Base-by-base conservation (phyloP, 2,797 vertebrate genomes). In the Rhynchonycteris naso region DNA sequence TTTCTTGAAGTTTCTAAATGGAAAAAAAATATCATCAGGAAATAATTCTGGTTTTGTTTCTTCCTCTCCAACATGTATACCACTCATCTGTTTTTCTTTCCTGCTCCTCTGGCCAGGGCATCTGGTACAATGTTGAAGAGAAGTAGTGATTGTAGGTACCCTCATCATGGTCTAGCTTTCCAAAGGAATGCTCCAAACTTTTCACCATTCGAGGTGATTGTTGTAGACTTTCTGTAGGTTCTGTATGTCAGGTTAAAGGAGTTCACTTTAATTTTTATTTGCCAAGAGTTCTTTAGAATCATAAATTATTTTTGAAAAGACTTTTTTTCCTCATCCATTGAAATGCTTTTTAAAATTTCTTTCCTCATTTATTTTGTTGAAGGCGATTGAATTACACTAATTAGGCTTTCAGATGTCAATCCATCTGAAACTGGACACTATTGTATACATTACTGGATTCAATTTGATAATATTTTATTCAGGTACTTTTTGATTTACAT, bases 211-310 rank as follows among this genome's bases (percentile, higher is more conserved):
- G 16, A 28, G 13, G 52, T 5, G n/a, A 90, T 75, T 59, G 43
- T 33, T 72, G 28, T 56, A 63, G 88, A 22, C 28, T 91, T 94
- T 72, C 75, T 63, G 74, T 71, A 71, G 75, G 66, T 86, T 88
- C 56, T 86, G 30, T 61, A 80, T 33, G 75, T 81, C 35, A 56
- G 35, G 43, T 63, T 87, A 35, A 93, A 54, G 78, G 90, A 81
- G 58, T 78, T 91, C 72, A 78, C 18, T 82, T 75, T 96, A 59
- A 52, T 59, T 91, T 95, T 92, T 94, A 58, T 90, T 93, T 95
- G 14, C 59, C 38, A 80, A 56, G 38, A 65, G n/a, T 76, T 75
- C 75, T 94, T 91, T 91, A 94, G 95, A 94, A 66, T 63, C 26
- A 82, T 26, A 43, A 84, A 87, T 80, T 78, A 72, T 66, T 88